Evolutionary conservation across 1,140 invertebrate genomes (phyloP).

Genomic region (Dreissena polymorpha): DNA sequence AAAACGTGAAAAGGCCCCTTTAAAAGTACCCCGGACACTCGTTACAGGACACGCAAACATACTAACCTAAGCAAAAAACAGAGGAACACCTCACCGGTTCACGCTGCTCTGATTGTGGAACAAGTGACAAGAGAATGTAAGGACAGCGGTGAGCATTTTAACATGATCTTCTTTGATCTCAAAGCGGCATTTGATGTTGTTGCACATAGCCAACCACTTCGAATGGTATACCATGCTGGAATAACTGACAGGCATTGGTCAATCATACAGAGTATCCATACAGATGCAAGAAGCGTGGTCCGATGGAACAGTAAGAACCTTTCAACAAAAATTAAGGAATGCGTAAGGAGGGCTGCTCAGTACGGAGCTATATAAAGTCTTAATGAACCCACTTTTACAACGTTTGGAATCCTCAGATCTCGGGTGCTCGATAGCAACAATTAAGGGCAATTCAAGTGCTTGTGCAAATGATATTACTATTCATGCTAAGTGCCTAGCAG

Average conservation of each 20-base stretch:
- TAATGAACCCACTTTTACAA: neutral
- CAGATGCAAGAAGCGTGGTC: neutral
- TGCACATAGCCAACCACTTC: neutral
- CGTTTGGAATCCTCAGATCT: neutral
- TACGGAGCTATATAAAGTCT: neutral
- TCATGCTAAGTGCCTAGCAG: neutral
- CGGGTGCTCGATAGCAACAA: neutral
- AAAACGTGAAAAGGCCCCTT: too few species aligned
- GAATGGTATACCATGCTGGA: neutral
- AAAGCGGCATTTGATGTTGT: conserved; percentile 17
- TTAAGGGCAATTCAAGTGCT: neutral
- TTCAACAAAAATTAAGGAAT: neutral
- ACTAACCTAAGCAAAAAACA: neutral
- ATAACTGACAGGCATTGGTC: neutral
- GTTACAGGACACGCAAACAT: too few species aligned
- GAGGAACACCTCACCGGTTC: neutral
- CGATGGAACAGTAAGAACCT: neutral
- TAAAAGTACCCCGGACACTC: too few species aligned
- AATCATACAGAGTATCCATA: conserved; percentile 30
- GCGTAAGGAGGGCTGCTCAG: neutral
- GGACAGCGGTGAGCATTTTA: neutral
- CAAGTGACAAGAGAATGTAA: conserved; percentile 12
- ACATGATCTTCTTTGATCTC: neutral
- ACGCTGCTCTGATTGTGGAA: conserved; percentile 14
- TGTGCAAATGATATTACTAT: conserved; percentile 5